phyloP scores from a whole-genome alignment of 2,888 invertebrate species.

The Girardia tigrina region DNA sequence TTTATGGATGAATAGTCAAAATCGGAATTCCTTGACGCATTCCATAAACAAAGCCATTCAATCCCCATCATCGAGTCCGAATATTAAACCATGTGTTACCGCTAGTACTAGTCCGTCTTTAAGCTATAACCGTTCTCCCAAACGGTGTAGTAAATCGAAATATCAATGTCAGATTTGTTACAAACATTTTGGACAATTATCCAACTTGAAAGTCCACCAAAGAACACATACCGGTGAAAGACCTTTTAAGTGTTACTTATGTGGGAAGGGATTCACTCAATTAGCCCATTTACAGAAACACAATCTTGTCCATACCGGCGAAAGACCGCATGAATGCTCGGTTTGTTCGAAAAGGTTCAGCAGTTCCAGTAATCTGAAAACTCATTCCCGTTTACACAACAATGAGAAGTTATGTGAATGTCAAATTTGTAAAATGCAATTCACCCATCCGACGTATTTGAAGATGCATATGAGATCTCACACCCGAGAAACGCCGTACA shows the following conservation, averaged over 20 bases:
- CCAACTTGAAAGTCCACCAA: constrained; percentile 88
- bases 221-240: constrained; percentile 94
- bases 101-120: constrained; percentile 6
- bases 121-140: constrained; percentile 47
- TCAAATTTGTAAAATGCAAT: constrained; percentile 61
- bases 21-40: background rate
- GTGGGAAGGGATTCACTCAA: constrained; percentile 64
- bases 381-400: constrained; percentile 83
- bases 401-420: constrained; percentile 62
- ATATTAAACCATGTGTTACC: background rate
- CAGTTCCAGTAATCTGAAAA: constrained; percentile 90
- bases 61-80: background rate
- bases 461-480: constrained; percentile 2
- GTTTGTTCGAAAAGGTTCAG: constrained; percentile 95
- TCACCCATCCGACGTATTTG: background rate
- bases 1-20: background rate
- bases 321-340: constrained; percentile 91
- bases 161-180: constrained; percentile 96
- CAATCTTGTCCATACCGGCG: constrained; percentile 78
- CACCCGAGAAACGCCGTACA: background rate
- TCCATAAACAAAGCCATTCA: background rate
- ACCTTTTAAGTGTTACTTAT: constrained; percentile 89
- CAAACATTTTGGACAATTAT: constrained; percentile 93
- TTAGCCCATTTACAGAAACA: constrained; percentile 63
- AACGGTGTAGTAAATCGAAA: constrained; percentile 97